Percentiles rank a stretch among this genome's conserved stretches.
Conservation (phyloP, 2,888 invertebrate genomes). For the Antitype chi region DNA sequence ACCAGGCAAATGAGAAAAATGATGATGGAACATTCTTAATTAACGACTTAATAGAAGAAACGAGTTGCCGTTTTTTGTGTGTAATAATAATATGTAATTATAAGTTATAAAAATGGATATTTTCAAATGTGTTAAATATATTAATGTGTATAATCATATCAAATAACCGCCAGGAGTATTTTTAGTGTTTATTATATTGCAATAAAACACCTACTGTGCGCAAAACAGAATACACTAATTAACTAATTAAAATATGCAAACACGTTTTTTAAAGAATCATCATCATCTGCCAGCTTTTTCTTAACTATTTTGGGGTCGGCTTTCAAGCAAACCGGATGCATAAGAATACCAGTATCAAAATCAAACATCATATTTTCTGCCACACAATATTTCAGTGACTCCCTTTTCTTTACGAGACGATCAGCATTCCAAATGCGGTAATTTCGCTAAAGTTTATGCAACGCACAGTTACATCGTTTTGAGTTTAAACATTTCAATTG, state of each 20-base stretch:
- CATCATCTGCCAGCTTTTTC: too few species aligned
- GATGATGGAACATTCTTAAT: slow-evolving; percentile 64
- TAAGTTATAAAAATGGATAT: slow-evolving; percentile 48
- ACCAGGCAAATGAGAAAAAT: slow-evolving; percentile 68
- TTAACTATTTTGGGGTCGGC: too few species aligned
- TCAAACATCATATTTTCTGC: slow-evolving; percentile 8
- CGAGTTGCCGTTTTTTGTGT: slow-evolving; percentile 48
- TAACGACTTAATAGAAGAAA: slow-evolving; percentile 62
- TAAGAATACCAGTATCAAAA: background rate
- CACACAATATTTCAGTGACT: slow-evolving; percentile 5
- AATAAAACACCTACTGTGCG: slow-evolving; percentile 19
- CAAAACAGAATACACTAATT: background rate
- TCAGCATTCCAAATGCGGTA: slow-evolving; percentile 45
- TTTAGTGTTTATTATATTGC: slow-evolving; percentile 15
- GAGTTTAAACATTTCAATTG: slow-evolving; percentile 62
- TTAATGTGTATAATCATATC: slow-evolving; percentile 38
- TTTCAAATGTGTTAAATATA: slow-evolving; percentile 45
- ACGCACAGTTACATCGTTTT: slow-evolving; percentile 60
- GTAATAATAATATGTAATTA: slow-evolving; percentile 58
- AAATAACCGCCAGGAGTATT: slow-evolving; percentile 17
- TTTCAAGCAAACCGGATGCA: too few species aligned
- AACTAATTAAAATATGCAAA: background rate
- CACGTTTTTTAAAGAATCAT: background rate
- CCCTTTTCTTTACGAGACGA: slow-evolving; percentile 20
- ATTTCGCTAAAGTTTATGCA: slow-evolving; percentile 50